These are phyloP conservation scores for cattle (Bos taurus) DNA, from an alignment of 2,113 vertebrate species.

Conservation along the genomic window ARS-UCD2.0 NC_037337.1:54145501-54146000, in stretches of 20 bases:
- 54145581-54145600: background rate
- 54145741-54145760: background rate
- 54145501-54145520: background rate
- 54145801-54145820: background rate
- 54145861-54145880: background rate
- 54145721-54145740: background rate
- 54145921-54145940: background rate
- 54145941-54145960: background rate
- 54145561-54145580: background rate
- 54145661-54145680: background rate
- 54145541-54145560: background rate
- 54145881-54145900: background rate
- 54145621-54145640: background rate
- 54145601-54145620: background rate
- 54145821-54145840: background rate
- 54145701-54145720: background rate
- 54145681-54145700: background rate
- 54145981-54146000: background rate
- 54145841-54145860: background rate
- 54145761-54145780: background rate
- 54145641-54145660: background rate
- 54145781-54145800: background rate
- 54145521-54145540: background rate
- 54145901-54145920: background rate
- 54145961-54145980: background rate